Evolutionary conservation across 2,888 invertebrate genomes (phyloP).

Genomic region (Agrotis clavis): DNA sequence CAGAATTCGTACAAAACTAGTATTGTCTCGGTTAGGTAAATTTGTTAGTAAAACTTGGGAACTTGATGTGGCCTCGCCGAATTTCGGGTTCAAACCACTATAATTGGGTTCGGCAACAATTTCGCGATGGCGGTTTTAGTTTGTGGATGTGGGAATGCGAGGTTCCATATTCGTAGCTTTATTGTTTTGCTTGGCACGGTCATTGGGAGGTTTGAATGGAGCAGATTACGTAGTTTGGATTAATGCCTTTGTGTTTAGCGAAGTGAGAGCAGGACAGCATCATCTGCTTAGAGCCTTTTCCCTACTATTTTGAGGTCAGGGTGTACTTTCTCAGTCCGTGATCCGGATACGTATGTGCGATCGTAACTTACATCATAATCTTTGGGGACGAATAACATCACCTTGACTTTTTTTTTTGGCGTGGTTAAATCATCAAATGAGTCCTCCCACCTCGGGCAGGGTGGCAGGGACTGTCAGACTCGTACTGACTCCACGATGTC

Average conservation of each 20-base stretch:
- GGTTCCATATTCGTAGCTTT: conserved; percentile 66
- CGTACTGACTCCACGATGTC: no score
- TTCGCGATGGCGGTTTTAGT: conserved; percentile 73
- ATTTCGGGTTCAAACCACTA: conserved; percentile 71
- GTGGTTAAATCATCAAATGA: no score
- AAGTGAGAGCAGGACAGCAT: neutral
- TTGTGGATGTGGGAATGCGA: conserved; percentile 63
- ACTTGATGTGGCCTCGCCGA: conserved; percentile 66
- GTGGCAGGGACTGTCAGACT: no score
- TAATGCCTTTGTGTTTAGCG: neutral
- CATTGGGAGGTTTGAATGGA: conserved; percentile 50
- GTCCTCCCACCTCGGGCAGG: no score
- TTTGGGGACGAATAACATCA: no score
- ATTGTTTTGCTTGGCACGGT: conserved; percentile 54
- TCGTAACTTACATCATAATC: no score
- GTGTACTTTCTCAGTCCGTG: no score
- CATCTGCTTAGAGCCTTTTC: no score
- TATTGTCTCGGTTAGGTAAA: conserved; percentile 69
- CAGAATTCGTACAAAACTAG: conserved; percentile 72
- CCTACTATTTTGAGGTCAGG: no score
- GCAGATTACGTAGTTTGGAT: conserved; percentile 17
- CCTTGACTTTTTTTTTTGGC: no score
- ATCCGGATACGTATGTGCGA: no score
- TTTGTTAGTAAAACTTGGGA: conserved; percentile 72
- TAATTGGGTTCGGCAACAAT: conserved; percentile 84